Evolutionary conservation across 2,888 invertebrate species (phyloP).

Genomic region (Eulithis testata): DNA sequence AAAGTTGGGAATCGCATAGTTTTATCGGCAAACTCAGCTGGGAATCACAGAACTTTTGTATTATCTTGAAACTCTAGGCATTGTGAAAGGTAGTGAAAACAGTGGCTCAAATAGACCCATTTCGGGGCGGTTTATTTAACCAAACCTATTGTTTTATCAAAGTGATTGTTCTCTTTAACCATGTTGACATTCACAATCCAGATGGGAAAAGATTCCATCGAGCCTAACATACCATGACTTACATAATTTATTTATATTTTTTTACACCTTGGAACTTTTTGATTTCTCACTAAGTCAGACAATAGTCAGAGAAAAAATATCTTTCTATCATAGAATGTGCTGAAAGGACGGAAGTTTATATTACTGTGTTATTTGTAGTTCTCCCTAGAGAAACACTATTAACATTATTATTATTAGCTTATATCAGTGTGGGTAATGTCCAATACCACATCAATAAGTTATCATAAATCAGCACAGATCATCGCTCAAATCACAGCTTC

Average conservation of each 20-base stretch:
- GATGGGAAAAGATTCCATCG: too few relatives aligned
- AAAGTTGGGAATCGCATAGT: neutral
- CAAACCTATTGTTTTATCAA: neutral
- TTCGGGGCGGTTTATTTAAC: neutral
- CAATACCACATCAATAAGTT: constrained; percentile 8
- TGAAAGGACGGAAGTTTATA: too few relatives aligned
- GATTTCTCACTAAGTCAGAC: too few relatives aligned
- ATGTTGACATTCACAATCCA: too few relatives aligned
- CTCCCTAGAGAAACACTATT: neutral
- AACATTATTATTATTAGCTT: constrained; percentile 1
- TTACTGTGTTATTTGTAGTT: neutral
- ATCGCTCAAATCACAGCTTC: constrained; percentile 9
- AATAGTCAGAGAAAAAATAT: too few relatives aligned
- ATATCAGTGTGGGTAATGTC: neutral
- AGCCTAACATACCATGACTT: too few relatives aligned
- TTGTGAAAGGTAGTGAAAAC: neutral
- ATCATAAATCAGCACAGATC: constrained; percentile 18
- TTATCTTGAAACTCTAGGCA: neutral
- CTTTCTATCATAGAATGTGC: too few relatives aligned
- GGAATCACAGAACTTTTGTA: neutral
- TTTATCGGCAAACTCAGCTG: neutral
- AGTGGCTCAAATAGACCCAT: too few relatives aligned
- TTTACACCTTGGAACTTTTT: too few relatives aligned
- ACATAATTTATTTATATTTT: too few relatives aligned
- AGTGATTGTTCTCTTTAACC: neutral